Base-by-base conservation (phyloP, 1,140 invertebrate species). In the Bombus pyrosoma region DNA sequence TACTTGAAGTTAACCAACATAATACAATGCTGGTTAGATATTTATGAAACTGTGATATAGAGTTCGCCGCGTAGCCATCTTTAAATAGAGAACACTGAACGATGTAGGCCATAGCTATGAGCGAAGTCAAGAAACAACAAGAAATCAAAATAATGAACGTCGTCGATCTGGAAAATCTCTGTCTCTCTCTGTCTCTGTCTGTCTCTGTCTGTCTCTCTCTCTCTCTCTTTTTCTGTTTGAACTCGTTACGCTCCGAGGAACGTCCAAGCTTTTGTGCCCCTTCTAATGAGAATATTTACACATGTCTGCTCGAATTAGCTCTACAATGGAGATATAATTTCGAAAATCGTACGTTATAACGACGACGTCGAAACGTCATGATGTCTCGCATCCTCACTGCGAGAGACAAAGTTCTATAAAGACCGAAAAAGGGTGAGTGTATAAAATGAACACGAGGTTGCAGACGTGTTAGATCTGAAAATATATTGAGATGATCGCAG, bases 401-500 rank as follows among this genome's bases (percentile, higher is more conserved):
- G 4, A 10, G 59, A n/a, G 10, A n/a, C 59, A 62, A 28, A 62
- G 59, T 62, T 28, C 25, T 59, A 59, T 28, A 32, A 81, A 73
- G 62, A 43, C 72, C 10, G 53, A 73, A 43, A 18, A 32, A 13
- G 22, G 18, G n/a, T 41, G 57, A 28, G 28, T 53, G 71, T 39
- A 81, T 43, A 62, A n/a, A 28, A 81, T 62, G 73, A 76, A 9
- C 9, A 64, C 22, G 74, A 87, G 81, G 71, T 89, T 66, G 82
- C 83, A 82, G 87, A 84, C 74, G 57, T 72, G 39, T 59, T 79
- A 80, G 84, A 88, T 89, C 88, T 92, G 76, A 87, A 91, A 87
- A 88, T 88, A 88, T 81, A 83, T 66, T 83, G 85, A 73, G 82
- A 53, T 6, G 5, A 74, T 66, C 76, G 83, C 80, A 57, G 80